Base-by-base conservation (phyloP, 2,888 invertebrate genomes). In the Heliconius erato region DNA sequence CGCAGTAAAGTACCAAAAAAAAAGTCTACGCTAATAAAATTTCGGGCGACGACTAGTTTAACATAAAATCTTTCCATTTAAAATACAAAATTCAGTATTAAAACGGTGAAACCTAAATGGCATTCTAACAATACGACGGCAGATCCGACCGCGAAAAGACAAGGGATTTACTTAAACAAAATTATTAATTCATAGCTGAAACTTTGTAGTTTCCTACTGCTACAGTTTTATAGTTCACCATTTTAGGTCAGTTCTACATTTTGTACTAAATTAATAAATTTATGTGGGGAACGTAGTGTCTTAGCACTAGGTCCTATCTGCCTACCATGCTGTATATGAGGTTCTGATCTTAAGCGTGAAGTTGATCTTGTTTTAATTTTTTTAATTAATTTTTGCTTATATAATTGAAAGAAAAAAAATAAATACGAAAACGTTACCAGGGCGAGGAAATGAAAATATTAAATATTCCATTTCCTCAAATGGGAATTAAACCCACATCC, bases 121-220 rank as follows among this genome's bases (percentile, higher is more conserved):
- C 63, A 35, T 71, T 78, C 65, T 67, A 32, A 71, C 49, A 71
- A 77, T 67, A 59, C 49, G 59, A 32, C 16, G 63, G 59, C 69
- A 68, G 49, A 69, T 35, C 63, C 35, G 63, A 44, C 79, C 72
- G 81, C 32, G 65, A 74, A 84, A 82, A 82, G 79, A 79, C 84
- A 79, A 59, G 69, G 82, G 74, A 80, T 83, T 81, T 84, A 74
- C 79, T 84, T 84, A 84, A 84, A 79, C 72, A 80, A 79, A 84
- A 80, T 82, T 85, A 82, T 84, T 81, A 81, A 81, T 84, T 84
- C 82, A 81, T 79, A 81, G 78, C 76, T 76, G n/a, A 63, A 76
- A 76, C 63, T 76, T 79, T 71, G 74, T 40, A 76, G 76, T 16
- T 63, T 16, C 63, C 63, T 35, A 44, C 74, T 59, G 79, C n/a